Percentiles rank a stretch among this genome's conserved stretches.
Conservation (phyloP, 2,888 invertebrate species). For the Apodemia zela region DNA sequence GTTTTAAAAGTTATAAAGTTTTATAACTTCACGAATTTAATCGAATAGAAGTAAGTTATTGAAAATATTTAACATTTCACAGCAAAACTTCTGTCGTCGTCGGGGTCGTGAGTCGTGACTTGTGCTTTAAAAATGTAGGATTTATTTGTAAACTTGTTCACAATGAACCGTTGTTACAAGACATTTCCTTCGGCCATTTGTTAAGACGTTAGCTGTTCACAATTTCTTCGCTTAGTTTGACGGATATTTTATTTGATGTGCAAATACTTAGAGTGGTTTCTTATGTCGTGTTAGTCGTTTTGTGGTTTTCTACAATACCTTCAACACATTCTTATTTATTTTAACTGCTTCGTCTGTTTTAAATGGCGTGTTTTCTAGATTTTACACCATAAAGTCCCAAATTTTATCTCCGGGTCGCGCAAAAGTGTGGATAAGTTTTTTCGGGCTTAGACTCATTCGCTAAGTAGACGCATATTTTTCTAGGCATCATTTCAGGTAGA, state of each 20-base stretch:
- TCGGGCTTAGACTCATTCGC: no score
- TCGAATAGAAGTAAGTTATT: background rate
- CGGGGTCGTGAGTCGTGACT: slow-evolving; percentile 20
- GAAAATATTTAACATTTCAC: slow-evolving; percentile 4
- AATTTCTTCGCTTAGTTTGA: slow-evolving; percentile 15
- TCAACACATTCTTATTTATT: background rate
- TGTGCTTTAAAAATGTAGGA: slow-evolving; percentile 26
- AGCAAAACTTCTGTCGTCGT: slow-evolving; percentile 9
- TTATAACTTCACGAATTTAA: background rate
- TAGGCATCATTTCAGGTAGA: no score
- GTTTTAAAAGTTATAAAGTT: background rate
- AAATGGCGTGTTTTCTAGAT: no score
- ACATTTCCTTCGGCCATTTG: slow-evolving; percentile 29
- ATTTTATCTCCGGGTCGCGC: no score
- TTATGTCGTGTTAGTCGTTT: slow-evolving; percentile 24
- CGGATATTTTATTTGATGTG: slow-evolving; percentile 33
- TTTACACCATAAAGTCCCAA: no score
- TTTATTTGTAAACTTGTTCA: slow-evolving; percentile 35
- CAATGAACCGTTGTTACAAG: slow-evolving; percentile 28
- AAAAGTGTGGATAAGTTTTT: no score
- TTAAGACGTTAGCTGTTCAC: slow-evolving; percentile 19
- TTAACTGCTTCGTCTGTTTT: background rate
- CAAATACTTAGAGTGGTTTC: slow-evolving; percentile 32
- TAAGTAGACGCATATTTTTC: no score
- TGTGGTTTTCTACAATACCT: slow-evolving; percentile 21